Evolutionary conservation across 2,797 vertebrate species (phyloP), one percentile per base, ranked within the genome.

Genomic region (Sebastes jordani): DNA sequence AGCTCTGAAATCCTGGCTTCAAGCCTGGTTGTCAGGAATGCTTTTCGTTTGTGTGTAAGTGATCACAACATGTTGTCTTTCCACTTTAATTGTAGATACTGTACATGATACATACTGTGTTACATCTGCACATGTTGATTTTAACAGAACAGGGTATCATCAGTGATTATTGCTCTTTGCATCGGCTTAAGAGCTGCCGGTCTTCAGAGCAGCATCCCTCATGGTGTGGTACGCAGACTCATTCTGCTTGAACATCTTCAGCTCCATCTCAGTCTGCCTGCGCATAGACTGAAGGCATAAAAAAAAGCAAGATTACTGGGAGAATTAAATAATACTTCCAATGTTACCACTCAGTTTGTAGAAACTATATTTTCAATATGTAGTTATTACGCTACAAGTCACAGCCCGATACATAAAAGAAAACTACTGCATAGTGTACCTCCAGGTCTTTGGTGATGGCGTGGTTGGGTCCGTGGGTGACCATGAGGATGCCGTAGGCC

Each of bases 391-490:
- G 2, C 22, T 56, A 13, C 32, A 27, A 34, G 5, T 29, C 42
- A 20, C 56, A 42, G 29, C n/a, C n/a, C 0, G 3, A 38, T 8
- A 30, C 1, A 56, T 36, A 5, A 52, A 16, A 30, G 1, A 49
- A n/a, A 23, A 54, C 2, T 18, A 2, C 1, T 46, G 20, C 3
- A 2, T 13, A 1, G 5, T 1, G 13, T 94, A 97, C 98, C 97
- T 99, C 98, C 81, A 99, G 88, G 88, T 99, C 98, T 87, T 95
- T 97, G 86, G 97, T 97, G 83, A 98, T 97, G 18, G 97, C 93
- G 54, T 99, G 98, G 71, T 96, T 96, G 59, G 98, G 95, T 52
- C 98, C 98, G 0, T 99, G 98, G 10, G 97, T 99, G 81, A 98
- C 93, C 91, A 99, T 86, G 29, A 99, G 96, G 85, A 99, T 97